phyloP scores from a whole-genome alignment of 2,888 invertebrate genomes.

The Apotomis turbidana region DNA sequence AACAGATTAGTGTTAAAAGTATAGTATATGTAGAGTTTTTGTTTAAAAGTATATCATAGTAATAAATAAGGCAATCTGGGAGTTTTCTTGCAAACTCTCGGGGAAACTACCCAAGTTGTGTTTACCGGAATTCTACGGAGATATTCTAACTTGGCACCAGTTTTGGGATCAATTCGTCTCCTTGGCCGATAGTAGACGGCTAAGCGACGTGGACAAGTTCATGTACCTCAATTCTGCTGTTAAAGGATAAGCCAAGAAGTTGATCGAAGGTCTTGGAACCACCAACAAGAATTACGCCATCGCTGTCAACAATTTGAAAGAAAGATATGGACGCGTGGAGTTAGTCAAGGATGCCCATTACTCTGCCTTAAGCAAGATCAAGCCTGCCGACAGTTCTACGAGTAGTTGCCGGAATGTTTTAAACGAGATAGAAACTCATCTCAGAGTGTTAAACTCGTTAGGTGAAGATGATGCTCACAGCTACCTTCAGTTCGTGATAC shows the following conservation, averaged over 20 bases:
- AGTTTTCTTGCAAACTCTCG: too few relatives aligned
- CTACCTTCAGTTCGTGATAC: not conserved
- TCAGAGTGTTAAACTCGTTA: not conserved
- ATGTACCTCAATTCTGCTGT: not conserved
- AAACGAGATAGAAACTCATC: not conserved
- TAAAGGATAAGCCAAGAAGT: not conserved
- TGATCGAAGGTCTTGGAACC: not conserved
- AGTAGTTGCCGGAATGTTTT: not conserved
- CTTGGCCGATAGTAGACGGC: not conserved
- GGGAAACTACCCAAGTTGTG: not conserved
- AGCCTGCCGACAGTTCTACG: not conserved
- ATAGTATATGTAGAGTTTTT: too few relatives aligned
- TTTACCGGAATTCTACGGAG: not conserved
- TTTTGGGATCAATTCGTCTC: not conserved
- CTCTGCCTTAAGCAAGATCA: not conserved
- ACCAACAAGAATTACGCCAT: not conserved
- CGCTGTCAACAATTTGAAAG: not conserved
- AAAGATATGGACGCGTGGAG: not conserved
- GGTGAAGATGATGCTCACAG: not conserved
- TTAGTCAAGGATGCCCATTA: constrained; percentile 3
- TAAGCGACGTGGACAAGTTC: not conserved
- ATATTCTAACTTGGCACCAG: not conserved
- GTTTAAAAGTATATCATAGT: too few relatives aligned
- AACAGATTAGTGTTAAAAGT: too few relatives aligned
- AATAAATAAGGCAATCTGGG: too few relatives aligned